Percentiles rank a stretch among this genome's conserved stretches.
Conservation (phyloP, 2,113 vertebrate genomes). For the Illadopsis cleaveri region DNA sequence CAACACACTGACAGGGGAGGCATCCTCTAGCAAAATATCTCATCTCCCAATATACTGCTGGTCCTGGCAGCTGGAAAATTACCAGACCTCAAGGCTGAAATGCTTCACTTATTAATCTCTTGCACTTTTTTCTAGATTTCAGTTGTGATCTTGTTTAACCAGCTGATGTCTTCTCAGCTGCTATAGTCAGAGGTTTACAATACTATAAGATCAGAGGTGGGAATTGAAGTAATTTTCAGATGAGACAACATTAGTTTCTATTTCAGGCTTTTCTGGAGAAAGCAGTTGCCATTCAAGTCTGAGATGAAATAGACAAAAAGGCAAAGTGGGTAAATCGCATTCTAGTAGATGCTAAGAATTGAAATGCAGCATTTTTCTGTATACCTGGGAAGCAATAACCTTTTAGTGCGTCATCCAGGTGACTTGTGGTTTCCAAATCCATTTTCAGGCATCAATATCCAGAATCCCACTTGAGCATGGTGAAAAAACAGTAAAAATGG, state of each 20-base stretch:
- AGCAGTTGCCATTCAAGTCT: background rate
- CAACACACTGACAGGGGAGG: background rate
- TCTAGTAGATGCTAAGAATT: background rate
- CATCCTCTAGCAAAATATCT: background rate
- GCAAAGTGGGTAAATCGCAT: background rate
- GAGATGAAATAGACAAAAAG: background rate
- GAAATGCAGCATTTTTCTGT: background rate
- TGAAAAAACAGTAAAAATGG: background rate
- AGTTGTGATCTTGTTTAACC: background rate
- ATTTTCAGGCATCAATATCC: background rate
- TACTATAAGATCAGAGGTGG: background rate
- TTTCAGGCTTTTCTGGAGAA: slow-evolving; percentile 4
- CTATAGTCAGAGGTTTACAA: background rate
- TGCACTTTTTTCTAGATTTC: background rate
- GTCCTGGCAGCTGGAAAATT: background rate
- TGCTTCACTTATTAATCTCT: background rate
- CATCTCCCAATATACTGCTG: background rate
- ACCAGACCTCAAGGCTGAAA: background rate
- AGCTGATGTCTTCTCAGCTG: background rate
- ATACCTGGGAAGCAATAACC: background rate
- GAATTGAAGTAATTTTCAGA: background rate
- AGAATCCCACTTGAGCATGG: background rate
- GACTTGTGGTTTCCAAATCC: background rate
- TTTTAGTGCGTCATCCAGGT: background rate
- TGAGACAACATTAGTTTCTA: background rate